Evolutionary conservation across 1,140 invertebrate genomes (phyloP).

Genomic region (Oscheius sp.): DNA sequence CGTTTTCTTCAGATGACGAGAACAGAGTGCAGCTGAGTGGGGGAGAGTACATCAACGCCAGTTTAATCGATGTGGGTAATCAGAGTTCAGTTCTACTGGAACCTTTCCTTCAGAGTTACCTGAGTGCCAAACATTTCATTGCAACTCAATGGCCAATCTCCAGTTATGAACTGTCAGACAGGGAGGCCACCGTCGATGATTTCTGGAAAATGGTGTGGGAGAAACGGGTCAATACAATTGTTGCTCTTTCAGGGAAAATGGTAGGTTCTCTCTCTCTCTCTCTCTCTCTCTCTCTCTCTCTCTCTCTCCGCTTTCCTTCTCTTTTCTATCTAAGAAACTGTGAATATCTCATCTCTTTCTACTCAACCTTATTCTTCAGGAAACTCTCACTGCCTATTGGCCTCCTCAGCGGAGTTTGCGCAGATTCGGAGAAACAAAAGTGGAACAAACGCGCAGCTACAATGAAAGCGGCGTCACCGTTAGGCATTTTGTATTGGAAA

Average conservation of each 20-base stretch:
- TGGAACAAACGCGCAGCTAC: background rate
- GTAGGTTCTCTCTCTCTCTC: no score
- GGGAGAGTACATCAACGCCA: conserved; percentile 29
- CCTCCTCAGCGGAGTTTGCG: background rate
- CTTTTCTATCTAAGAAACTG: no score
- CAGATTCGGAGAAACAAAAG: background rate
- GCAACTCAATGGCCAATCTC: conserved; percentile 24
- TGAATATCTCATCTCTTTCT: background rate
- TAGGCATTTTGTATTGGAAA: background rate
- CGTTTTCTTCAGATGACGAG: conserved; percentile 18
- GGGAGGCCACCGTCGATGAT: conserved; percentile 14
- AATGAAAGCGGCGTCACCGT: background rate
- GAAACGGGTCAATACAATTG: background rate
- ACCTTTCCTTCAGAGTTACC: conserved; percentile 3
- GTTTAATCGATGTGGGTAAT: conserved; percentile 23
- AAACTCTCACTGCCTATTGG: background rate
- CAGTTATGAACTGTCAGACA: background rate
- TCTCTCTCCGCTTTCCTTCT: no score
- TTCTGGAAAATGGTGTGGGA: conserved; percentile 26
- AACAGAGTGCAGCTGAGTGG: conserved; percentile 5
- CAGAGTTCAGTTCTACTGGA: background rate
- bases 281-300: no score
- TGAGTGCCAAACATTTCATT: conserved; percentile 14
- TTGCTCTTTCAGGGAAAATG: conserved; percentile 5
- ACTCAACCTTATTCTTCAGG: background rate